A percentile compares a stretch with the other conserved stretches of the same genome.
Conservation (phyloP, 2,888 invertebrate genomes). For the Electrophaes corylata region DNA sequence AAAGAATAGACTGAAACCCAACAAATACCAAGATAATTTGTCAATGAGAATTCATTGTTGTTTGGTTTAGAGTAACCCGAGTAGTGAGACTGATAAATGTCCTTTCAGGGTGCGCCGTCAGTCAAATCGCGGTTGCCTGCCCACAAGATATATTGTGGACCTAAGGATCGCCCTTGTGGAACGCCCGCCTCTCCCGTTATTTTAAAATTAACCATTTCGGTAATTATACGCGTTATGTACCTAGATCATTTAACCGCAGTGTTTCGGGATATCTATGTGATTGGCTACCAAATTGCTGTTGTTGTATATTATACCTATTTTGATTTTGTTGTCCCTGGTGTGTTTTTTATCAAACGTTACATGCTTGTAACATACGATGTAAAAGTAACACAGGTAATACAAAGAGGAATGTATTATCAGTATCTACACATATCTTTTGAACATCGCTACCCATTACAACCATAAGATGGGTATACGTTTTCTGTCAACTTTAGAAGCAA, state of each 20-base stretch:
- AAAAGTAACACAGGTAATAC: no score
- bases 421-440: no score
- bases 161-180: slow-evolving; percentile 74
- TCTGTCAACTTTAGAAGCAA: no score
- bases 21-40: slow-evolving; percentile 79
- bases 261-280: slow-evolving; percentile 27
- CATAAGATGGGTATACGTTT: no score
- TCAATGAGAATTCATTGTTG: slow-evolving; percentile 84
- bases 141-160: slow-evolving; percentile 83
- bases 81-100: slow-evolving; percentile 83
- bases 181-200: slow-evolving; percentile 64
- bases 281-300: slow-evolving; percentile 4
- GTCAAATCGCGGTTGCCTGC: slow-evolving; percentile 83
- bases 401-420: no score
- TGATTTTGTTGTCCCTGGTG: neutral
- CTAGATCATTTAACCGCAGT: slow-evolving; percentile 38
- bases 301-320: slow-evolving; percentile 2
- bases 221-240: slow-evolving; percentile 53
- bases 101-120: slow-evolving; percentile 82
- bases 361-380: no score
- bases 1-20: slow-evolving; percentile 68
- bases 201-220: slow-evolving; percentile 76
- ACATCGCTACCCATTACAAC: no score
- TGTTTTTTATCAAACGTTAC: neutral
- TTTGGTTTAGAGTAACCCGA: slow-evolving; percentile 81